Evolutionary conservation across 1,140 invertebrate genomes (phyloP), one percentile per base, ranked within the genome.

Genomic region (Trachymyrmex septentrionalis): DNA sequence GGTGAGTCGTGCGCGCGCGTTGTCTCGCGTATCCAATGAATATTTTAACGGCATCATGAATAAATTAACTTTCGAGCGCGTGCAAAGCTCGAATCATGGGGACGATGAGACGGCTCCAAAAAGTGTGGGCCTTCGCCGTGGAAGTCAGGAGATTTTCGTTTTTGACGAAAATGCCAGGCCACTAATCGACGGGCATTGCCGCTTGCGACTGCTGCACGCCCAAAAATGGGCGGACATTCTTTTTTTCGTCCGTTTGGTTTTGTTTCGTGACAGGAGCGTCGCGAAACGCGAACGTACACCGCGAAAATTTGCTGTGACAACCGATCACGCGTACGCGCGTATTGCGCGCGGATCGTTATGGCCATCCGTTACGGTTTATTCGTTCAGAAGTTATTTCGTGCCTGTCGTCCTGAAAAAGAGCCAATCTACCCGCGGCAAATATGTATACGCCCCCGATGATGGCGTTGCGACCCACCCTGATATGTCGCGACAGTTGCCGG

Each of bases 1-100:
- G 80, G 69, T 21, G 80, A 73, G 67, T 66, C 55, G 55, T 55
- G 21, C 48, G 80, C 27, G 55, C 61, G 19, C 73, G 61, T 61
- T 76, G 76, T 90, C 73, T 87, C 48, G 19, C 72, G 48, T 75
- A 77, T 87, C 75, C 90, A 72, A 88, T 90, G 90, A 90, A 91
- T 90, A 88, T 86, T 91, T 90, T 88, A 90, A 84, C 90, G 59
- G 55, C 6, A 72, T 73, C 73, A 88, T 91, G 90, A 91, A 91
- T 91, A 91, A 90, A 88, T 91, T 90, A 91, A 89, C 55, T 34
- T 81, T 77, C 30, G 30, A 64, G 57, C 50, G 73, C 50, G 44
- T 48, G 19, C 19, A 16, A 38, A 44, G 44, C 24, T 30, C 34
- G 50, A 38, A 59, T 34, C 38, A 24, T 16, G 30, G 24, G n/a